Percentiles rank a stretch among this genome's conserved stretches.
These are phyloP conservation scores for Mormyrus hasselquistii DNA, from an alignment of 2,797 vertebrate species.

Conservation along the genomic window DNA sequence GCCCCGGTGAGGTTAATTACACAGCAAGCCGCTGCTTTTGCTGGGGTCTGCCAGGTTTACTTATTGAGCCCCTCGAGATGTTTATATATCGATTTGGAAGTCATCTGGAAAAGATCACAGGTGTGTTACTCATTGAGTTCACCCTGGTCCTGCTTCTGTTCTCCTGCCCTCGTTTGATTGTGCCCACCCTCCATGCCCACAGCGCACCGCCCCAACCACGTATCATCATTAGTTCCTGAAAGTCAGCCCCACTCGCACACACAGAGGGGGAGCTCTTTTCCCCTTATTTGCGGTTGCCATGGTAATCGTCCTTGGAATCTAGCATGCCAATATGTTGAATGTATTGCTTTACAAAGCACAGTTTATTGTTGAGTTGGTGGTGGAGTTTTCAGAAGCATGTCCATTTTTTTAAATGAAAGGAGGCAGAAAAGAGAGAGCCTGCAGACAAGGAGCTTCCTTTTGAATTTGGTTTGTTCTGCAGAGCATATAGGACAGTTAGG, in stretches of 20 bases:
- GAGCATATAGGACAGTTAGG: background rate
- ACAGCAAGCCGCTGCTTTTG: background rate
- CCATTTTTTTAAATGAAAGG: background rate
- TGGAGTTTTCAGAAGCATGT: conserved; percentile 4
- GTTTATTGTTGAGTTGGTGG: conserved; percentile 28
- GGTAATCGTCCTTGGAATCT: conserved; percentile 38
- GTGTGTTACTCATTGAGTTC: background rate
- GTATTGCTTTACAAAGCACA: conserved; percentile 28
- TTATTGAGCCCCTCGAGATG: conserved; percentile 18
- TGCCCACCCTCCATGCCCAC: background rate
- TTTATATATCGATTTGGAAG: conserved; percentile 14
- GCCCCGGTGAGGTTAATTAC: conserved; percentile 6
- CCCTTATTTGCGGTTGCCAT: conserved; percentile 45
- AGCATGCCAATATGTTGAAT: conserved; percentile 34
- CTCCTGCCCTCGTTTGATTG: background rate
- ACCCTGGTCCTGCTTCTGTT: background rate
- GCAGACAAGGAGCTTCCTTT: background rate
- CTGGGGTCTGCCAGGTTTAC: background rate
- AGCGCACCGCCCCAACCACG: background rate
- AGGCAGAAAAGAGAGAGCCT: background rate
- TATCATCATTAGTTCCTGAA: background rate
- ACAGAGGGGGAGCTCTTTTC: conserved; percentile 29
- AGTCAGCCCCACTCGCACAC: background rate
- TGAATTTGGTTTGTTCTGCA: background rate
- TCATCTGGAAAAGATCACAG: conserved; percentile 27